Conservation (phyloP, 1,140 invertebrate species). For the Diorhabda carinulata region DNA sequence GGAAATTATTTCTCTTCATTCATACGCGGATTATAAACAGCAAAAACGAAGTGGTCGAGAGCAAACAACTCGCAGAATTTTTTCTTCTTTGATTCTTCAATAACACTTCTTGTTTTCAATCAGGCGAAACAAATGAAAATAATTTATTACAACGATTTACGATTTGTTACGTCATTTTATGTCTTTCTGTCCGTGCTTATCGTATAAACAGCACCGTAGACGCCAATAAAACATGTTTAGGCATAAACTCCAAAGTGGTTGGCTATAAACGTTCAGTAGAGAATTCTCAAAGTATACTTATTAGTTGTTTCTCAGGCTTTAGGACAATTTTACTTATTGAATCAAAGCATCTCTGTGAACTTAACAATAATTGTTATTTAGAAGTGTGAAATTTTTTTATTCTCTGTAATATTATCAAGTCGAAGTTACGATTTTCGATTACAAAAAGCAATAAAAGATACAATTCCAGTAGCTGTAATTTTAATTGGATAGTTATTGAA, state of each 20-base stretch:
- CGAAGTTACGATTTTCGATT: neutral
- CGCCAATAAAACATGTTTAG: constrained; percentile 20
- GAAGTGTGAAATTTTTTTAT: neutral
- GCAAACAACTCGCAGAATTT: neutral
- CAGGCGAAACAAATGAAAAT: constrained; percentile 36
- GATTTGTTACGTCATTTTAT: constrained; percentile 36
- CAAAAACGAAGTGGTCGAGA: neutral
- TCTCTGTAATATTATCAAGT: neutral
- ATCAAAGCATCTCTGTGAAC: constrained; percentile 2
- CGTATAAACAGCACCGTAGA: constrained; percentile 30
- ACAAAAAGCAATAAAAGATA: neutral
- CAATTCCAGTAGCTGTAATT: neutral
- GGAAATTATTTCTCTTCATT: too few relatives aligned
- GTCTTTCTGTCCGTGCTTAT: constrained; percentile 32
- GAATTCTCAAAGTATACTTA: constrained; percentile 19
- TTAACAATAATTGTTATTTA: constrained; percentile 12
- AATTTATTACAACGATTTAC: constrained; percentile 36
- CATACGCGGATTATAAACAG: too few relatives aligned
- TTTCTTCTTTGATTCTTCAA: constrained; percentile 3
- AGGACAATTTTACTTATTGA: constrained; percentile 19
- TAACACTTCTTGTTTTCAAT: constrained; percentile 30
- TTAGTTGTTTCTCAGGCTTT: constrained; percentile 18
- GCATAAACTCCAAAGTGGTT: constrained; percentile 17
- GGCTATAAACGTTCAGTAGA: constrained; percentile 17
- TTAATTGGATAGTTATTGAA: neutral